Conservation (phyloP, 2,888 invertebrate genomes). For the Caenorhabditis wallacei region DNA sequence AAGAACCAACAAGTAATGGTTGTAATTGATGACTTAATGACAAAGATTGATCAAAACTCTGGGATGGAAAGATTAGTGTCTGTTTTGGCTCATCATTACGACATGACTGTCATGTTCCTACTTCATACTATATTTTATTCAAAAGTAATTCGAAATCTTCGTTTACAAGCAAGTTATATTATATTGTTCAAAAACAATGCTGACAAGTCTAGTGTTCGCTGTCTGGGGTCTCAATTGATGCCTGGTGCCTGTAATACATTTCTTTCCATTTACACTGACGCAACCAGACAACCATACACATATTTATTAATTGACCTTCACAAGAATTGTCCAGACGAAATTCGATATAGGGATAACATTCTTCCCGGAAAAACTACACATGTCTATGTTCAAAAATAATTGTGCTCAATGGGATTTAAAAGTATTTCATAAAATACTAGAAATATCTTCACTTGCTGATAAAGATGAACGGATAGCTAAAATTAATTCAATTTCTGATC, state of each 20-base stretch:
- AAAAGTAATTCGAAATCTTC: conserved; percentile 28
- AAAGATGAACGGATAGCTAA: neutral
- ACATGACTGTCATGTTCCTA: conserved; percentile 30
- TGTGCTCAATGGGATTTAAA: neutral
- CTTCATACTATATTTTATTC: conserved; percentile 38
- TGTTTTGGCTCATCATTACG: conserved; percentile 39
- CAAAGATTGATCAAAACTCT: conserved; percentile 26
- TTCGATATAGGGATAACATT: neutral
- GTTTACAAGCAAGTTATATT: conserved; percentile 37
- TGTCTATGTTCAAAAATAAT: neutral
- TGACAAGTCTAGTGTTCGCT: conserved; percentile 26
- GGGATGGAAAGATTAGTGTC: conserved; percentile 33
- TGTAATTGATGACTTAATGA: conserved; percentile 37
- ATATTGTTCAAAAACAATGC: conserved; percentile 43
- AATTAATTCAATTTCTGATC: neutral
- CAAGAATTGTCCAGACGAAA: neutral
- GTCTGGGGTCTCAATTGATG: conserved; percentile 19
- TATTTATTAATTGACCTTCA: neutral
- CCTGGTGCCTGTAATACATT: conserved; percentile 20
- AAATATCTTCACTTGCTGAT: neutral
- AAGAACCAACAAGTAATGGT: conserved; percentile 18
- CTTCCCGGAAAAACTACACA: neutral
- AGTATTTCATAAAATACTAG: neutral
- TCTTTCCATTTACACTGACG: neutral
- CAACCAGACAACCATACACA: neutral